Evolutionary conservation across 2,888 invertebrate genomes (phyloP).

Genomic region (Orthosia gothica): DNA sequence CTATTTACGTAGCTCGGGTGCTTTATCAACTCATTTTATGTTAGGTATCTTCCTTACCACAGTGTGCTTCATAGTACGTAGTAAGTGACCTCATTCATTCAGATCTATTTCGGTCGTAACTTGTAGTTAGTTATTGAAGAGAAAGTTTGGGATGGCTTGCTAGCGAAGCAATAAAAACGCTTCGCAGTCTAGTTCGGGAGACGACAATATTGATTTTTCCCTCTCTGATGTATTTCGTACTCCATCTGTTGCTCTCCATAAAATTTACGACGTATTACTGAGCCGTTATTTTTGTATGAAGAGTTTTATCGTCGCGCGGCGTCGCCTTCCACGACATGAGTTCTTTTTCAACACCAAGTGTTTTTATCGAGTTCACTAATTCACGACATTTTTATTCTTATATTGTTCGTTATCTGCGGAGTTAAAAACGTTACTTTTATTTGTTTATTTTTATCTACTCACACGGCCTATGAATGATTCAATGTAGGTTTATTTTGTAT

Average conservation of each 20-base stretch:
- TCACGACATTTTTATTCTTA: constrained; percentile 68
- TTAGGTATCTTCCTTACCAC: constrained; percentile 18
- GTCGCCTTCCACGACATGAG: constrained; percentile 81
- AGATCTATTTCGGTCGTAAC: constrained; percentile 53
- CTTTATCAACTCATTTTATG: constrained; percentile 40
- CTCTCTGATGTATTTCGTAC: constrained; percentile 87
- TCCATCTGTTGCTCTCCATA: constrained; percentile 91
- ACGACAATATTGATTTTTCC: constrained; percentile 89
- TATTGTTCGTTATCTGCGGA: constrained; percentile 54
- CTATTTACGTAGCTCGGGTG: constrained; percentile 39
- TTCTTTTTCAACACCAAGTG: constrained; percentile 77
- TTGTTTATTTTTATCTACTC: constrained; percentile 9
- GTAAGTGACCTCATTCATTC: constrained; percentile 39
- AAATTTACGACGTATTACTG: constrained; percentile 90
- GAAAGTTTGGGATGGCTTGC: constrained; percentile 75
- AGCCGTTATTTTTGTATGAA: constrained; percentile 90
- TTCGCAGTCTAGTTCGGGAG: constrained; percentile 81
- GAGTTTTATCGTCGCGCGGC: constrained; percentile 85
- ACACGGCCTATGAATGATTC: too few species aligned
- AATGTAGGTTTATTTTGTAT: too few species aligned
- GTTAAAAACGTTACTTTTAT: constrained; percentile 26
- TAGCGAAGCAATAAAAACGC: constrained; percentile 82
- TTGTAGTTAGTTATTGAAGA: constrained; percentile 61
- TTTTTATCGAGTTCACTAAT: constrained; percentile 79
- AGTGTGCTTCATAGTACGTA: constrained; percentile 11